Percentiles rank a stretch among this genome's conserved stretches.
These are phyloP conservation scores for Gortyna flavago DNA, from an alignment of 2,888 invertebrate genomes.

Conservation along the genomic window DNA sequence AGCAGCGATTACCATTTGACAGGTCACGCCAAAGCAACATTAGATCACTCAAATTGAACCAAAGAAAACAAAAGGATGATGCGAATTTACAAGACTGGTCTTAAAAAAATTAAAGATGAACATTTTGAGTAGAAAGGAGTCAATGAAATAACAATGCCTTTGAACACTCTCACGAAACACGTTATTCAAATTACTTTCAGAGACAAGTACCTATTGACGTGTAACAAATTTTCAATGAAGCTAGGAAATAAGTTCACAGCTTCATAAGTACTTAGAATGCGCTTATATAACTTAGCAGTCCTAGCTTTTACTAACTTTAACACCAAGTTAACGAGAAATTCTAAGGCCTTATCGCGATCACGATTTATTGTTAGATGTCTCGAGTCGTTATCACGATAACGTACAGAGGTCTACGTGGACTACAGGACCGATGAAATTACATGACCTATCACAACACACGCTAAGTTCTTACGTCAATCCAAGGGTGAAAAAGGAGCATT, in stretches of 20 bases:
- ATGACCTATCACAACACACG: conserved; percentile 64
- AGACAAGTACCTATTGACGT: conserved; percentile 20
- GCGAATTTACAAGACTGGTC: conserved; percentile 1
- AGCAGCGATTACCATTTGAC: conserved; percentile 60
- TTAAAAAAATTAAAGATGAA: conserved; percentile 12
- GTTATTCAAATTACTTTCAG: conserved; percentile 52
- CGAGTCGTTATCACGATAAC: conserved; percentile 25
- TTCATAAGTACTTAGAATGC: conserved; percentile 33
- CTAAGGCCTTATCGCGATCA: conserved; percentile 31
- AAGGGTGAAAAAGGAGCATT: conserved; percentile 64
- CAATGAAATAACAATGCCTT: conserved; percentile 31
- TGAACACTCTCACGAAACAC: conserved; percentile 37
- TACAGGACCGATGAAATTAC: conserved; percentile 42
- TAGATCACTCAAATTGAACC: conserved; percentile 32
- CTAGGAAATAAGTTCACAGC: conserved; percentile 54
- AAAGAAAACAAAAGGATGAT: conserved; percentile 31
- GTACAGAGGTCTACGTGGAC: conserved; percentile 4
- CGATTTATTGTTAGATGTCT: too few relatives aligned
- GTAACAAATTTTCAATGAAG: conserved; percentile 50
- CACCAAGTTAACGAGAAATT: conserved; percentile 38
- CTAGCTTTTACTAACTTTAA: conserved; percentile 47
- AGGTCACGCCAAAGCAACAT: conserved; percentile 64
- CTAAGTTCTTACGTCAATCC: conserved; percentile 60
- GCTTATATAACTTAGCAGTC: conserved; percentile 51
- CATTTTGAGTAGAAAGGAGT: conserved; percentile 11